Base-by-base conservation (phyloP, 2,113 vertebrate genomes). In the Holacanthus passer region DNA sequence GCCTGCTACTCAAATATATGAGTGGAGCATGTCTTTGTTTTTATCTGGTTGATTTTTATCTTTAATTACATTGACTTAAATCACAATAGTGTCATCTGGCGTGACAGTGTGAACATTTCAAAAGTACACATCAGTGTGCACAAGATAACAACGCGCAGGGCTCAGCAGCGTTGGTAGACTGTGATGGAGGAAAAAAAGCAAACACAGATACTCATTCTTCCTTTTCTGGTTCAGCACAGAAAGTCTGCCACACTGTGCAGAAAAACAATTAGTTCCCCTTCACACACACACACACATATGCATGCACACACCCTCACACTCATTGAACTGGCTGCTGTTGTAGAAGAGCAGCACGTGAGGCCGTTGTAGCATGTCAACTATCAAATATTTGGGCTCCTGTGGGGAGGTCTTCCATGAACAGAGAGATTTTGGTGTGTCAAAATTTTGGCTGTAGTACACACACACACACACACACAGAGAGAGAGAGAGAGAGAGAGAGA, bases 201-300 rank as follows among this genome's bases (percentile, higher is more conserved):
- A 16, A 53, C 53, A 64, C 50, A 45, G 62, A 64, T 24, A 24
- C 1, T 4, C 65, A 82, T 84, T 84, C 71, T 32, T 73, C 35
- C 29, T 24, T 32, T 80, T 66, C 60, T 81, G 71, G 31, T 84
- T 62, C 41, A 22, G n/a, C 53, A n/a, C 19, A 41, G 52, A 78
- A 45, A 60, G 56, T 71, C 50, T 13, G 17, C 65, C 17, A 10
- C 80, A 56, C 24, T 65, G 62, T 63, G 52, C 85, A 77, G 80
- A 78, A 85, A 88, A 77, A 77, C 59, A 45, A 75, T 84, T 76
- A 71, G 45, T 7, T n/a, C 4, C 5, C 19, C 31, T 2, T 60
- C 70, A 69, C 48, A 45, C 68, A 73, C 56, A 68, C 66, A 73
- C 27, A 43, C 65, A 81, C 70, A 67, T 56, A 68, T 37, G 53